Conservation (phyloP, 1,140 invertebrate species). For the Oncopeltus fasciatus region DNA sequence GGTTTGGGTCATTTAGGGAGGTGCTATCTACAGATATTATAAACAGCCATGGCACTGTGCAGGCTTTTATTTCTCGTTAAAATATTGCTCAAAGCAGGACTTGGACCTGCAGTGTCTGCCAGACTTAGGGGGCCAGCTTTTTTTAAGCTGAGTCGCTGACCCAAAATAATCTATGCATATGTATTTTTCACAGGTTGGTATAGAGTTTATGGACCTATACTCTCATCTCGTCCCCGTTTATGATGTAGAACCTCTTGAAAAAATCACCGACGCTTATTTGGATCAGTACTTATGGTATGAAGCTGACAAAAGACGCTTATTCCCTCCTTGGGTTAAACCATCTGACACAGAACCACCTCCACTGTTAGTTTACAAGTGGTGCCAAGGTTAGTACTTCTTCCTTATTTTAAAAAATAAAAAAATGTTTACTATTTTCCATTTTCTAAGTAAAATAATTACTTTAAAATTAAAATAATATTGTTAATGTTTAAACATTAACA, state of each 20-base stretch:
- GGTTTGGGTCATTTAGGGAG: too few relatives aligned
- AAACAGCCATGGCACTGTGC: too few relatives aligned
- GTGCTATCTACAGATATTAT: too few relatives aligned
- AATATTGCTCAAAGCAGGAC: too few relatives aligned
- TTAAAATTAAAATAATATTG: too few relatives aligned
- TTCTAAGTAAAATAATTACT: background rate
- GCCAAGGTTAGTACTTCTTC: constrained; percentile 63
- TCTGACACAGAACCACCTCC: constrained; percentile 97
- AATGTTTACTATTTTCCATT: too few relatives aligned
- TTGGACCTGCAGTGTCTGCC: too few relatives aligned
- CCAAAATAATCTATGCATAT: too few relatives aligned
- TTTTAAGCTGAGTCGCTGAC: too few relatives aligned
- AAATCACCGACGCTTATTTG: constrained; percentile 99
- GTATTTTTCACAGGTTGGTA: constrained; percentile 62
- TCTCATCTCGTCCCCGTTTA: constrained; percentile 97
- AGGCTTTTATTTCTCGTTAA: too few relatives aligned
- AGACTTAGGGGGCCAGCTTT: too few relatives aligned
- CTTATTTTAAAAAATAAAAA: background rate
- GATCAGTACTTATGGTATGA: constrained; percentile 99
- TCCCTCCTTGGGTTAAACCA: constrained; percentile 98
- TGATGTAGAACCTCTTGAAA: constrained; percentile 96
- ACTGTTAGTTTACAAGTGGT: constrained; percentile 97
- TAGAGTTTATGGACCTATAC: constrained; percentile 99
- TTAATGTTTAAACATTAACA: too few relatives aligned
- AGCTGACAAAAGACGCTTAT: constrained; percentile 89